phyloP scores from a whole-genome alignment of 1,140 invertebrate species.

The Drosophila varians region DNA sequence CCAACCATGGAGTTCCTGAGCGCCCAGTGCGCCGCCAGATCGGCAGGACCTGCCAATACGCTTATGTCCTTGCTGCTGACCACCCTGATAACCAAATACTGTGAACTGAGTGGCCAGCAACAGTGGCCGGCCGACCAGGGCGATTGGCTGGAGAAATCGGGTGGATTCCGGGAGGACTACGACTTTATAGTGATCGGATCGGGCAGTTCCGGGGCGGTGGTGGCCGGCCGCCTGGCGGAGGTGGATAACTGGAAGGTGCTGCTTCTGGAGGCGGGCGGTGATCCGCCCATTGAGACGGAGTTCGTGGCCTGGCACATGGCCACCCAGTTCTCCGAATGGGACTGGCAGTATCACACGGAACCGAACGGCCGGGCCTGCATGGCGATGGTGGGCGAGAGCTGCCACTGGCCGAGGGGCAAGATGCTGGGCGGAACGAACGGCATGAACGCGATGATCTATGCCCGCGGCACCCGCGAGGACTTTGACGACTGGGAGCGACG shows the following conservation, averaged over 20 bases:
- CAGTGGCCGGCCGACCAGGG: constrained; percentile 85
- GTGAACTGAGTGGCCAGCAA: constrained; percentile 85
- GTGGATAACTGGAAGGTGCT: constrained; percentile 77
- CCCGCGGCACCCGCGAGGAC: constrained; percentile 88
- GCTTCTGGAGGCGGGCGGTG: constrained; percentile 85
- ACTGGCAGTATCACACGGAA: constrained; percentile 82
- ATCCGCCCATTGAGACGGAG: constrained; percentile 74
- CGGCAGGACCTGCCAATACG: constrained; percentile 83
- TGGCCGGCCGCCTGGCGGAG: constrained; percentile 71
- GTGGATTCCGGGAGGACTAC: constrained; percentile 70
- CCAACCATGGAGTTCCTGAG: constrained; percentile 71
- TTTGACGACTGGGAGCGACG: constrained; percentile 88
- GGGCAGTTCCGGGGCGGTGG: constrained; percentile 87
- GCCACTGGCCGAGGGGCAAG: constrained; percentile 87
- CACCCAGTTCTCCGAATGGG: constrained; percentile 79
- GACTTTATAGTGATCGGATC: constrained; percentile 86
- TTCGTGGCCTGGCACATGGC: constrained; percentile 82
- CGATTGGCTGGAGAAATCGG: constrained; percentile 79
- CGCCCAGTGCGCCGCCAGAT: constrained; percentile 75
- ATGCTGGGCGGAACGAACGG: constrained; percentile 89
- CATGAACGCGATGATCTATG: constrained; percentile 90
- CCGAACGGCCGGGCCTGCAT: constrained; percentile 78
- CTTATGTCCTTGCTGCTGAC: constrained; percentile 85
- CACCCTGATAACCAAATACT: constrained; percentile 85
- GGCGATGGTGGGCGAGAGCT: constrained; percentile 83